Evolutionary conservation across 2,888 invertebrate species (phyloP).

Genomic region (Diarsia mendica): DNA sequence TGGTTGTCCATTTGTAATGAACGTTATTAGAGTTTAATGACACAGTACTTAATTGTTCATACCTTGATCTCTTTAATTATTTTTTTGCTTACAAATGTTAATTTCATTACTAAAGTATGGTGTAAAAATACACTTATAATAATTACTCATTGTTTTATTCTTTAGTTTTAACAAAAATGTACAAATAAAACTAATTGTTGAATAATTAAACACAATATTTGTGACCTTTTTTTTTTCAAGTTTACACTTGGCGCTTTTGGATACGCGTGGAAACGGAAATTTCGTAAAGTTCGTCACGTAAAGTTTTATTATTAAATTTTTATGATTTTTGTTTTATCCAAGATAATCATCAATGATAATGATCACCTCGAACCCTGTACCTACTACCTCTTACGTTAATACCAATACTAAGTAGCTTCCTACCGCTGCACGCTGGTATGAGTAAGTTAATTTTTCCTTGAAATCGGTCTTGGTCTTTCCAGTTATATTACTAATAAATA

Average conservation of each 20-base stretch:
- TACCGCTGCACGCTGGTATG: not conserved
- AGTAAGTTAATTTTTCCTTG: not conserved
- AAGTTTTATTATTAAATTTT: not conserved
- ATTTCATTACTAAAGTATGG: not conserved
- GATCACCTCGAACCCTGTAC: not conserved
- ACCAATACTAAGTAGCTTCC: too few relatives aligned
- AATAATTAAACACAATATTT: not conserved
- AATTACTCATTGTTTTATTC: not conserved
- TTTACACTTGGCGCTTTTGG: not conserved
- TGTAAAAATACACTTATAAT: not conserved
- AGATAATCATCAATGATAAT: not conserved
- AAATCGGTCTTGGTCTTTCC: constrained; percentile 21
- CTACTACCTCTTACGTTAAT: not conserved
- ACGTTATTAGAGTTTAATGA: not conserved
- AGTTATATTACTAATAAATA: constrained; percentile 18
- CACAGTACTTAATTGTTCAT: not conserved
- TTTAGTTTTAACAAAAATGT: not conserved
- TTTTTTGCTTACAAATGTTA: not conserved
- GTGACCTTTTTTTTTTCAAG: not conserved
- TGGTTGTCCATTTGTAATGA: not conserved
- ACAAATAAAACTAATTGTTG: not conserved
- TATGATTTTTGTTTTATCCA: not conserved
- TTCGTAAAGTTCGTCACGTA: too few relatives aligned
- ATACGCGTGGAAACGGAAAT: not conserved
- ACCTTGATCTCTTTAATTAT: not conserved